phyloP scores from a whole-genome alignment of 2,113 vertebrate genomes.

The Morone chrysops region DNA sequence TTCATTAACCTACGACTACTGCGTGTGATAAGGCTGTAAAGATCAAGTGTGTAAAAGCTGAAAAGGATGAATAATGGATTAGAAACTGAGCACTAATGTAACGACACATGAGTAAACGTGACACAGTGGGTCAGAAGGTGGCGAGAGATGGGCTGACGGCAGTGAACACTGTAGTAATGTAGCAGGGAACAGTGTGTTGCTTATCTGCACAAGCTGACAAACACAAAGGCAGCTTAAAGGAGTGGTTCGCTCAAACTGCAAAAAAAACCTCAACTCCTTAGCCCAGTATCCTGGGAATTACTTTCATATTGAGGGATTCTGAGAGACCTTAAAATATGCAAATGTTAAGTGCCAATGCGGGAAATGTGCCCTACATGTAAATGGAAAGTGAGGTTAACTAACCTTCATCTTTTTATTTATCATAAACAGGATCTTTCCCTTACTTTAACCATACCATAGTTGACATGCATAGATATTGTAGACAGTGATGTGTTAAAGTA shows the following conservation, averaged over 20 bases:
- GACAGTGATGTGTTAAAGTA: no score
- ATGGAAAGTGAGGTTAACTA: neutral
- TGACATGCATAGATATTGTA: neutral
- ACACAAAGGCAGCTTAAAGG: neutral
- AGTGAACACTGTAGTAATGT: neutral
- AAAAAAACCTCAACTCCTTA: neutral
- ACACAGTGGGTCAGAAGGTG: neutral
- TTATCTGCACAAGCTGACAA: neutral
- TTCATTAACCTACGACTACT: slow-evolving; percentile 17
- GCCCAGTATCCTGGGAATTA: no score
- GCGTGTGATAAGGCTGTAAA: slow-evolving; percentile 17
- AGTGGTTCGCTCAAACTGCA: neutral
- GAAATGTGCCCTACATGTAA: neutral
- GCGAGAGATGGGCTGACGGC: neutral
- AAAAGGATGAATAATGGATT: slow-evolving; percentile 27
- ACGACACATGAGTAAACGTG: neutral
- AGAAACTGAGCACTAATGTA: neutral
- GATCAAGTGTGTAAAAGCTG: neutral
- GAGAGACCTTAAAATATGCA: no score
- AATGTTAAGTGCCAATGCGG: neutral
- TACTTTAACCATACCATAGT: neutral
- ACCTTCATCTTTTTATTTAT: neutral
- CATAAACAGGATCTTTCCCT: neutral
- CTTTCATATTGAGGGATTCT: neutral
- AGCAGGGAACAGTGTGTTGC: neutral